A percentile compares a stretch with the other conserved stretches of the same genome.
Conservation (phyloP, 2,113 vertebrate species). For the Colaptes auratus region DNA sequence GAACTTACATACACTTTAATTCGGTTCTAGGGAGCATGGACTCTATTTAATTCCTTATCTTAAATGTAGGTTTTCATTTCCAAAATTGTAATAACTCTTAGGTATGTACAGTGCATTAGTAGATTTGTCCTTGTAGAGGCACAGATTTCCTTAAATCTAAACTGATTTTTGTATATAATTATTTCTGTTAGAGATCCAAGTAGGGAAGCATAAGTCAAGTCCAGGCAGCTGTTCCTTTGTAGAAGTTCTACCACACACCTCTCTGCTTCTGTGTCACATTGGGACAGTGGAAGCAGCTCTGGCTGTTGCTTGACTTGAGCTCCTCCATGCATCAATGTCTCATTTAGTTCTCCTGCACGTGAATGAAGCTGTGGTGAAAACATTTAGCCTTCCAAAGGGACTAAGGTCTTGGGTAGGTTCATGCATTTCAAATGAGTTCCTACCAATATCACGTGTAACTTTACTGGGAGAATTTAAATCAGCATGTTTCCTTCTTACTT, state of each 20-base stretch:
- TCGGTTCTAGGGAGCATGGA: background rate
- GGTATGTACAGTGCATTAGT: background rate
- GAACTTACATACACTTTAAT: background rate
- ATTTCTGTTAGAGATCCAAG: background rate
- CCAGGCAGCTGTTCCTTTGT: background rate
- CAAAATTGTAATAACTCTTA: background rate
- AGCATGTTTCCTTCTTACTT: background rate
- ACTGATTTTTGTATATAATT: background rate
- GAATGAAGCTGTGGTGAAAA: background rate
- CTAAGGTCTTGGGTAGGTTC: background rate
- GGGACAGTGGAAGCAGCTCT: background rate
- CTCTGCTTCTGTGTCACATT: rapidly evolving
- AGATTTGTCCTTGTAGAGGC: background rate
- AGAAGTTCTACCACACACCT: background rate
- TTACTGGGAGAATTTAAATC: background rate
- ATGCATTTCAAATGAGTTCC: background rate
- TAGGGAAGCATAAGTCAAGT: background rate
- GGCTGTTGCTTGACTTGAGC: background rate
- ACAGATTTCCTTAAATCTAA: background rate
- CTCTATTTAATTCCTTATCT: background rate
- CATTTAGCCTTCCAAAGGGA: background rate
- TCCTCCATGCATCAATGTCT: background rate
- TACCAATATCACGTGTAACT: background rate
- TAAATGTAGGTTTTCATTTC: background rate
- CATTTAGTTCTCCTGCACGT: background rate